Evolutionary conservation across 2,888 invertebrate species (phyloP).

Genomic region (Cephus nigrinus): DNA sequence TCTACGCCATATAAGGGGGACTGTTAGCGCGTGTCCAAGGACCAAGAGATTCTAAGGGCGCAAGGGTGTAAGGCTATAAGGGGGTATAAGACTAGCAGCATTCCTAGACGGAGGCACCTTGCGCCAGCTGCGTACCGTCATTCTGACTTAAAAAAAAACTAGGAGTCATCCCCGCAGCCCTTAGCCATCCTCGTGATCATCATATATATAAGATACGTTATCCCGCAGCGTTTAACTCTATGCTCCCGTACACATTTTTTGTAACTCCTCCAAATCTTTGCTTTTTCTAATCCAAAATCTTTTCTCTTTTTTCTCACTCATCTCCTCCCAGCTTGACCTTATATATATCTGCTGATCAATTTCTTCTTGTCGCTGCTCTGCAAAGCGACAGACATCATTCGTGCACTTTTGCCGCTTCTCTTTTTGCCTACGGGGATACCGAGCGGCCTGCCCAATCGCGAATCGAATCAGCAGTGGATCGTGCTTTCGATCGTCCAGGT

Average conservation of each 20-base stretch:
- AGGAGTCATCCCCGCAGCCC: slow-evolving; percentile 1
- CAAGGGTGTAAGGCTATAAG: not conserved
- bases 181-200: not conserved
- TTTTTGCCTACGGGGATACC: not conserved
- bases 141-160: slow-evolving; percentile 23
- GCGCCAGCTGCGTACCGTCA: slow-evolving; percentile 34
- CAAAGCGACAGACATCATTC: not conserved
- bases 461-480: not conserved
- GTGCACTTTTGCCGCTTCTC: not conserved
- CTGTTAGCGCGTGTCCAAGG: slow-evolving; percentile 3
- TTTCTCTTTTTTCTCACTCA: too few relatives aligned
- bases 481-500: not conserved
- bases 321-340: not conserved
- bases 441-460: not conserved
- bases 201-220: not conserved
- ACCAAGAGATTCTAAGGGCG: not conserved
- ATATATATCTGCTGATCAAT: not conserved
- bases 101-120: slow-evolving; percentile 30
- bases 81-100: slow-evolving; percentile 9
- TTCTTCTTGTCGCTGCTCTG: not conserved
- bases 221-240: not conserved
- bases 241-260: not conserved
- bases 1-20: slow-evolving; percentile 24
- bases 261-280: not conserved
- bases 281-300: not conserved